Base-by-base conservation (phyloP, 2,888 invertebrate genomes). In the Lottia scabra region DNA sequence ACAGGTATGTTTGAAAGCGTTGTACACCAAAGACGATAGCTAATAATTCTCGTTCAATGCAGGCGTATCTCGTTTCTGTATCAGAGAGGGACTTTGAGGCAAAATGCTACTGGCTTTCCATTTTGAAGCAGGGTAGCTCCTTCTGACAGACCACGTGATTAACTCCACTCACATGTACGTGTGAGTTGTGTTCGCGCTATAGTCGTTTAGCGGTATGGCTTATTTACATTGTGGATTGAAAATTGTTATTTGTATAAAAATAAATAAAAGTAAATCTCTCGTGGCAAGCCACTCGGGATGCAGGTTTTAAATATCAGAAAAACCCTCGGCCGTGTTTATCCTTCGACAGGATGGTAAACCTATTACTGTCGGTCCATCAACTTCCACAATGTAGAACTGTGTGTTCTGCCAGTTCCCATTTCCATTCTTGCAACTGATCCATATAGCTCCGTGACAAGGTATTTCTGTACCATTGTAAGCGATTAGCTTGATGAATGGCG, bases 11-110 rank as follows among this genome's bases (percentile, higher is more conserved):
- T 44, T 74, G 74, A 38, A 75, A 77, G 23, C 67, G 26, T 62
- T 72, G 62, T 23, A 68, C 65, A 2, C 71, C 78, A 43, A 75
- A 77, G 0, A 79, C 78, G 15, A 71, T 67, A 45, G 74, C 77
- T n/a, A 80, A 48, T 15, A 72, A 66, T 69, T 80, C 75, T 19
- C 74, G 67, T 67, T 79, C n/a, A n/a, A n/a, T n/a, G n/a, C n/a
- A n/a, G n/a, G n/a, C n/a, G n/a, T n/a, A n/a, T n/a, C n/a, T n/a
- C n/a, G n/a, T n/a, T n/a, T n/a, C 75, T 15, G 62, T 56, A 56
- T 75, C 71, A 10, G 72, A 63, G 23, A 77, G 67, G 12, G 62
- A 44, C 67, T 77, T 65, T 23, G 71, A 72, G 2, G 70, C 74
- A 62, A 68, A n/a, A 75, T 15, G 75, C 73, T 15, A 78, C 66